Evolutionary conservation across 2,888 invertebrate genomes (phyloP).

Genomic region (Siphlonurus alternatus): DNA sequence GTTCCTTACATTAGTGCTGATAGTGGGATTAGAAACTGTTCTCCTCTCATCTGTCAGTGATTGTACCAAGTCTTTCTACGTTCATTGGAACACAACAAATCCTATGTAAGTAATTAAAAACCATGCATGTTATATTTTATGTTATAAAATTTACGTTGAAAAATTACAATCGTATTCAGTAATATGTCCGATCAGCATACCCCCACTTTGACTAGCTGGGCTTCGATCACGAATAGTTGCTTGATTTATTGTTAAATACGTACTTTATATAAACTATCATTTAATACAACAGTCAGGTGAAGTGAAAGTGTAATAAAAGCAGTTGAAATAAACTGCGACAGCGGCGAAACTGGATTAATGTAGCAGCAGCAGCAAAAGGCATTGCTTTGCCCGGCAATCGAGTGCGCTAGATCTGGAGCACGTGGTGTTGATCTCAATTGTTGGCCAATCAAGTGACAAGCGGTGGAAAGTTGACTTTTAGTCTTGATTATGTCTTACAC

Average conservation of each 20-base stretch:
- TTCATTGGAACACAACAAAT: constrained; percentile 82
- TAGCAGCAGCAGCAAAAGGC: background rate
- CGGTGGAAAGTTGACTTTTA: background rate
- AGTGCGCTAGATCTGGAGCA: background rate
- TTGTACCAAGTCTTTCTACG: constrained; percentile 68
- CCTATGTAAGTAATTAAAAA: constrained; percentile 44
- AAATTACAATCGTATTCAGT: too few relatives aligned
- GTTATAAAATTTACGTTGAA: background rate
- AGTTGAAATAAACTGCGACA: background rate
- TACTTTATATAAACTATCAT: too few relatives aligned
- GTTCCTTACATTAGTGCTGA: constrained; percentile 5
- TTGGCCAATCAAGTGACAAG: background rate
- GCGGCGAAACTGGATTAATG: background rate
- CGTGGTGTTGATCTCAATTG: background rate
- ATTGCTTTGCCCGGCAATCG: background rate
- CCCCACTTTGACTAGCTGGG: too few relatives aligned
- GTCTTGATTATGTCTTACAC: background rate
- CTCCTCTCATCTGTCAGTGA: constrained; percentile 49
- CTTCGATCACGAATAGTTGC: too few relatives aligned
- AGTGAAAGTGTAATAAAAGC: background rate
- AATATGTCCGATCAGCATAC: too few relatives aligned
- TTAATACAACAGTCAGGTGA: background rate
- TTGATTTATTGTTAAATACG: too few relatives aligned
- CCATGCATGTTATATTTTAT: background rate
- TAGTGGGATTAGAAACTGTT: constrained; percentile 29